Conservation (phyloP, 2,113 vertebrate genomes). For the Electrona antarctica region DNA sequence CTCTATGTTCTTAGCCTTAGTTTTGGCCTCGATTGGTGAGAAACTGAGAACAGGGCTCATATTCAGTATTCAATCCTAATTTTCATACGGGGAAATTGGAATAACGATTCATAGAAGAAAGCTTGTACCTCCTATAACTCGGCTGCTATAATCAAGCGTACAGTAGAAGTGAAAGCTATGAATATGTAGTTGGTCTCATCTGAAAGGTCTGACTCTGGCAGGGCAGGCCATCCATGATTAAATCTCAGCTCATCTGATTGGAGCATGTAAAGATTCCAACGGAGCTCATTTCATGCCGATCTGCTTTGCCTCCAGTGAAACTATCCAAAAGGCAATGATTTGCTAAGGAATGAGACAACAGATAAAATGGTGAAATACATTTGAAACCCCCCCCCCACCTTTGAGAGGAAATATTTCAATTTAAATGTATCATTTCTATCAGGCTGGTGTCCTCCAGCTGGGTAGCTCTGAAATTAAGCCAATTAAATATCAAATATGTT, state of each 20-base stretch:
- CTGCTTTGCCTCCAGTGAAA: slow-evolving; percentile 72
- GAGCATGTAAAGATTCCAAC: slow-evolving; percentile 72
- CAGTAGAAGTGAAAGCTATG: slow-evolving; percentile 69
- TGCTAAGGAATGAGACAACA: slow-evolving; percentile 71
- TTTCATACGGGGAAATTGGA: slow-evolving; percentile 52
- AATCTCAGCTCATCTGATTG: slow-evolving; percentile 78
- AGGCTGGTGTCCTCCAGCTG: slow-evolving; percentile 61
- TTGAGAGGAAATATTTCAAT: slow-evolving; percentile 75
- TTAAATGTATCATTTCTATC: slow-evolving; percentile 75
- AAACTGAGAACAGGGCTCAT: not conserved
- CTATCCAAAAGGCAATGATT: slow-evolving; percentile 68
- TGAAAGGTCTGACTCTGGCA: slow-evolving; percentile 64
- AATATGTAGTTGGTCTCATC: slow-evolving; percentile 78
- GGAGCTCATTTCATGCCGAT: slow-evolving; percentile 80
- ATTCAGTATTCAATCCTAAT: slow-evolving; percentile 59
- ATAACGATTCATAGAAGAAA: slow-evolving; percentile 62
- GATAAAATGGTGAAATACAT: slow-evolving; percentile 67
- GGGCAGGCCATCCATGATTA: slow-evolving; percentile 71
- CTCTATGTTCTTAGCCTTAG: slow-evolving; percentile 14
- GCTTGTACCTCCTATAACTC: slow-evolving; percentile 59
- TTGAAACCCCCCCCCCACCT: slow-evolving; percentile 42
- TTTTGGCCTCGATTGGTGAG: slow-evolving; percentile 19
- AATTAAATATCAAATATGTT: slow-evolving; percentile 68
- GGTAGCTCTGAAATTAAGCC: slow-evolving; percentile 59
- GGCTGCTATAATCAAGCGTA: slow-evolving; percentile 74